Base-by-base conservation (phyloP, 2,888 invertebrate genomes). In the Ethmia dodecea region DNA sequence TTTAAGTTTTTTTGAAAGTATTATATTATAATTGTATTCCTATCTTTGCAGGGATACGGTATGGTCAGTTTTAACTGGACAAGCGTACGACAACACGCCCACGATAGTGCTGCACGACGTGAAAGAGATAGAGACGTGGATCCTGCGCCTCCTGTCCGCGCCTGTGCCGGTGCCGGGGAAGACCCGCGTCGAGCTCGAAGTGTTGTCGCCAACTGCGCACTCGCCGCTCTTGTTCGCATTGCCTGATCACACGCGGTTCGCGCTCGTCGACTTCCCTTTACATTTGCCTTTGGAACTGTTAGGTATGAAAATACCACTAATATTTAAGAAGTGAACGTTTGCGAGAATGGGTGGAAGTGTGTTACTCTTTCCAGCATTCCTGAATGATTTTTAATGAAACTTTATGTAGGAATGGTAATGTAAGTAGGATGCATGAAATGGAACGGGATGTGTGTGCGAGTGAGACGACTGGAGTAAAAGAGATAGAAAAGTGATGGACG, bases 71-170 rank as follows among this genome's bases (percentile, higher is more conserved):
- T 72, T 99, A 45, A 95, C 97, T 18, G 94, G 95, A 0, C 93
- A 94, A 71, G 88, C 91, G 15, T 90, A 91, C 55, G 94, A 95
- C 47, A 91, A 91, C 38, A 92, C 93, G 11, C 94, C 96, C 1
- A 93, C 94, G 1, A 94, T 95, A 44, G 95, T 99, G 10, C 88
- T 98, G 53, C 98, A 98, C 74, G 98, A 99, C 78, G 96, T 99
- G 25, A 91, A 95, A 52, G 98, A 99, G 86, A 96, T 99, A 47
- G 99, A 99, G 84, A 99, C 98, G 5, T 99, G 99, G 99, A 98
- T 99, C 55, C 87, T 99, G 40, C 91, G 98, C 41, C 88, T 99
- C 25, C 88, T 99, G 28, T 98, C 98, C 49, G 95, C 99, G 37
- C 99, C 99, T 2, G 99, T 99, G 33, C 98, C 99, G 3, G 96